Conservation (phyloP, 2,888 invertebrate species). For the Cryptocephalus primarius region DNA sequence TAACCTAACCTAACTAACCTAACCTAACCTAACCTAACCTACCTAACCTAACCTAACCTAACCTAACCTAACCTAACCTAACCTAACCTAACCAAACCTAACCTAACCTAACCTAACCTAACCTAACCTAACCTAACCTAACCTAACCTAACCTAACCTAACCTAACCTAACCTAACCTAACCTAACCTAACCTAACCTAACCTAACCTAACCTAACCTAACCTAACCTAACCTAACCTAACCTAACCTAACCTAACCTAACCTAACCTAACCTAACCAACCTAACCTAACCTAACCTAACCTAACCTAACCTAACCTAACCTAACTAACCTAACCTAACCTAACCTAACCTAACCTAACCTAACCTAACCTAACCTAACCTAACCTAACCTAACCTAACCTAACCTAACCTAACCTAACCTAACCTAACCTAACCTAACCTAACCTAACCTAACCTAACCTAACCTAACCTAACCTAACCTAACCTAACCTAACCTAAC, state of each 20-base stretch:
- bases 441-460: slow-evolving; percentile 12
- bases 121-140: slow-evolving; percentile 4
- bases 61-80: slow-evolving; percentile 1
- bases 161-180: slow-evolving; percentile 1
- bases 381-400: slow-evolving; percentile 13
- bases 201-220: slow-evolving; percentile 1
- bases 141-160: slow-evolving; percentile 2
- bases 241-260: slow-evolving; percentile 8
- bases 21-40: too few relatives aligned
- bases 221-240: slow-evolving; percentile 6
- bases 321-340: slow-evolving; percentile 13
- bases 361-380: slow-evolving; percentile 13
- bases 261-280: too few relatives aligned
- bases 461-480: slow-evolving; percentile 8
- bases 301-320: slow-evolving; percentile 9
- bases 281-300: too few relatives aligned
- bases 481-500: slow-evolving; percentile 6
- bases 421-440: slow-evolving; percentile 14
- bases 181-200: slow-evolving; percentile 1
- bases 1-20: slow-evolving; percentile 1
- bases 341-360: slow-evolving; percentile 15
- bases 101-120: slow-evolving; percentile 5
- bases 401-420: slow-evolving; percentile 13
- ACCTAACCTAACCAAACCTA: not conserved
- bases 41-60: slow-evolving; percentile 1